These are phyloP conservation scores for Mormyrops attenuatus DNA, from an alignment of 2,797 vertebrate species.

Conservation along the genomic window DNA sequence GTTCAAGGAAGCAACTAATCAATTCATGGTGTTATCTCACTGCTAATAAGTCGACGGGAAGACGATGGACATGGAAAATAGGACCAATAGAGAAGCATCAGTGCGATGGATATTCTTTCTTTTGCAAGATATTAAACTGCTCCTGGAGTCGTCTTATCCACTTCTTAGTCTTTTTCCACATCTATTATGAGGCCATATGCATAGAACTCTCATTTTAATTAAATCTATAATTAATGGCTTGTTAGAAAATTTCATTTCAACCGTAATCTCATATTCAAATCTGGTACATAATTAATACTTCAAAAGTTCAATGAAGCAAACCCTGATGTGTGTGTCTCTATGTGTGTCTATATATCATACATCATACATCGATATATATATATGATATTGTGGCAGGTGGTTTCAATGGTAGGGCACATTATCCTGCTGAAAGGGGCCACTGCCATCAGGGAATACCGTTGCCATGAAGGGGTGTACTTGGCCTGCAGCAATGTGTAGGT, in stretches of 20 bases:
- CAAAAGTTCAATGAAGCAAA: not conserved
- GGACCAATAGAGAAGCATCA: not conserved
- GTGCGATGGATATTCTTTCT: not conserved
- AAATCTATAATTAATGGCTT: constrained; percentile 7
- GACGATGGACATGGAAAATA: not conserved
- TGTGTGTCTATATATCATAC: not conserved
- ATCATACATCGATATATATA: not conserved
- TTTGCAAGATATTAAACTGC: not conserved
- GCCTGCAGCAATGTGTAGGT: not conserved
- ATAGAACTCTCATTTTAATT: not conserved
- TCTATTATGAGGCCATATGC: not conserved
- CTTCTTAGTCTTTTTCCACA: not conserved
- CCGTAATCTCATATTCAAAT: not conserved
- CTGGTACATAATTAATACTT: constrained; percentile 1
- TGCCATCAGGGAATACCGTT: not conserved
- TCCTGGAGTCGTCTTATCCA: not conserved
- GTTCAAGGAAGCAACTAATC: not conserved
- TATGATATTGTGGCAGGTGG: not conserved
- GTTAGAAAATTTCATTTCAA: constrained; percentile 9
- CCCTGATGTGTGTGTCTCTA: not conserved
- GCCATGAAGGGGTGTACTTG: not conserved
- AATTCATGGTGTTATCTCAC: not conserved
- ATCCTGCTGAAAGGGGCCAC: not conserved
- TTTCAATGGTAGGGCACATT: not conserved
- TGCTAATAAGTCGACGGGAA: not conserved